A percentile compares a stretch with the other conserved stretches of the same genome.
Evolutionary conservation across 2,113 vertebrate species (phyloP).

Genomic region (Nothobranchius furzeri): DNA sequence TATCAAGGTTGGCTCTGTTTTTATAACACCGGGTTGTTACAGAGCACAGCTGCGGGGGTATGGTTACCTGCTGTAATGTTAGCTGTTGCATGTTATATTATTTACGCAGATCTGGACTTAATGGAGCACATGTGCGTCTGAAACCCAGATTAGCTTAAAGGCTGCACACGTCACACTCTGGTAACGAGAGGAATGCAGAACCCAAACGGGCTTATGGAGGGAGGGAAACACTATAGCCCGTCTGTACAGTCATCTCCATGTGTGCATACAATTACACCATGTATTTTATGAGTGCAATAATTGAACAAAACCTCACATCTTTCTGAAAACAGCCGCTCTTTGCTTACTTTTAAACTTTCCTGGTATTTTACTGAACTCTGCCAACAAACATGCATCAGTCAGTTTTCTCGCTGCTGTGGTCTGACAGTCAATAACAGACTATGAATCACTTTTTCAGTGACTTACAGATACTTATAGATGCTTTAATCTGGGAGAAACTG

Average conservation of each 20-base stretch:
- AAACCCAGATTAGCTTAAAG: conserved; percentile 71
- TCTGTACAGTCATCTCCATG: conserved; percentile 40
- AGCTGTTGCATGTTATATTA: conserved; percentile 77
- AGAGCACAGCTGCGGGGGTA: conserved; percentile 72
- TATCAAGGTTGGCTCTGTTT: conserved; percentile 44
- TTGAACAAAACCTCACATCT: conserved; percentile 16
- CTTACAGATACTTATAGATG: conserved; percentile 44
- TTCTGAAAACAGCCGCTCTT: conserved; percentile 11
- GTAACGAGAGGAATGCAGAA: conserved; percentile 70
- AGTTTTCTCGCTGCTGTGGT: conserved; percentile 38
- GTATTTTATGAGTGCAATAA: too few relatives aligned
- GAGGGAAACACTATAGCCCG: conserved; percentile 66
- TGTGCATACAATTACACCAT: conserved; percentile 16
- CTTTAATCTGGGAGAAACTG: conserved; percentile 43
- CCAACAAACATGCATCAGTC: conserved; percentile 45
- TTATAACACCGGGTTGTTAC: conserved; percentile 50
- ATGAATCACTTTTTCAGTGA: conserved; percentile 68
- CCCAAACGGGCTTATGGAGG: conserved; percentile 56
- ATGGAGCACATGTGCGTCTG: conserved; percentile 78
- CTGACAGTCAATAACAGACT: conserved; percentile 58
- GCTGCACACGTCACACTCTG: conserved; percentile 61
- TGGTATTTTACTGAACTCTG: conserved; percentile 9
- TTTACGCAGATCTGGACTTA: conserved; percentile 74
- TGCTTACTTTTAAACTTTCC: conserved; percentile 3
- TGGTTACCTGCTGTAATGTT: conserved; percentile 77